Conservation (phyloP, 23 tunicate genomes). For the Halocynthia aurantium region DNA sequence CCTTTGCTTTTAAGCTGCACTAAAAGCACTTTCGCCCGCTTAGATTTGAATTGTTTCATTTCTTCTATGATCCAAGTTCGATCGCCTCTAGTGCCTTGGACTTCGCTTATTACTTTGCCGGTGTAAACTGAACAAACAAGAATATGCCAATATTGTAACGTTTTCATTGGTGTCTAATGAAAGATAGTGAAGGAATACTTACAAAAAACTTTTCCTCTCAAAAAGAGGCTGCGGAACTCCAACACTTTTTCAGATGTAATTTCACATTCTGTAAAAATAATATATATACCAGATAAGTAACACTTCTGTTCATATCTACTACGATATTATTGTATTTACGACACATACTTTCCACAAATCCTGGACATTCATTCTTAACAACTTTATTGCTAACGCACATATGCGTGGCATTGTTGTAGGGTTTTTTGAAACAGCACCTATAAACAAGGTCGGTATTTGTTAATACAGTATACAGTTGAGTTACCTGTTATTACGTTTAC, state of each 20-base stretch:
- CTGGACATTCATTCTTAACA: conserved; percentile 6
- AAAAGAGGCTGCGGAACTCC: not conserved
- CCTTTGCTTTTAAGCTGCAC: not conserved
- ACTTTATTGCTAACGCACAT: conserved; percentile 1
- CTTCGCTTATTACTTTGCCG: not conserved
- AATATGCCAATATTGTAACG: not conserved
- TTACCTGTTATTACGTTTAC: not conserved
- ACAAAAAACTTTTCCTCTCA: conserved; percentile 9
- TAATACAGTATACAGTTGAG: not conserved
- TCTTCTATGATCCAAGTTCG: conserved; percentile 4
- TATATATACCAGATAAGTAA: not conserved
- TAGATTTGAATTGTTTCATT: conserved; percentile 10
- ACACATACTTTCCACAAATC: conserved; percentile 15
- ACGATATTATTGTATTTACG: not conserved
- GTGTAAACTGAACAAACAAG: not conserved
- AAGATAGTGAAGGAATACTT: not conserved
- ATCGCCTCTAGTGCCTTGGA: not conserved
- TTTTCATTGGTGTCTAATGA: not conserved
- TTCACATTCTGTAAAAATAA: not conserved
- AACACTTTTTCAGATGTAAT: not conserved
- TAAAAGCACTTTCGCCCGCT: conserved; percentile 2
- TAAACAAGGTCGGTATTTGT: not conserved
- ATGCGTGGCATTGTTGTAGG: conserved; percentile 6
- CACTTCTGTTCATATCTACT: not conserved
- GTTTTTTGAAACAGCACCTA: conserved; percentile 20